Conservation (phyloP, 2,113 vertebrate species). For the Lasiurus cinereus region DNA sequence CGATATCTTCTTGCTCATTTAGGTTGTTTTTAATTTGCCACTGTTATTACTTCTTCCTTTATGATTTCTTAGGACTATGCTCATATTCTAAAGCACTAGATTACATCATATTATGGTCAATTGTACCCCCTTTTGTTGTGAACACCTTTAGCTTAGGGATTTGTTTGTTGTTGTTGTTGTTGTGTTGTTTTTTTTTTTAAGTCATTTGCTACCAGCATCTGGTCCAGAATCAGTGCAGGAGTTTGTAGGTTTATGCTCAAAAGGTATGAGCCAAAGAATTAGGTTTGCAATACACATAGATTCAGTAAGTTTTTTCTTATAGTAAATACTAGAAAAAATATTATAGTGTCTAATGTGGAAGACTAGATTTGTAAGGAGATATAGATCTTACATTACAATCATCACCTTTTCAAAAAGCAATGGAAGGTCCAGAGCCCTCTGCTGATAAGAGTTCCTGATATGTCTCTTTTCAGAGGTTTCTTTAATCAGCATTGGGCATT, state of each 20-base stretch:
- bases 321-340: background rate
- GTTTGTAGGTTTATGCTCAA: background rate
- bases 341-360: background rate
- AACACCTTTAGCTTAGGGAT: background rate
- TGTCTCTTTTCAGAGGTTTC: background rate
- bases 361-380: background rate
- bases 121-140: background rate
- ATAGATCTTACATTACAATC: background rate
- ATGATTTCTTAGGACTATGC: background rate
- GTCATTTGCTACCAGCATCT: background rate
- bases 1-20: background rate
- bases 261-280: background rate
- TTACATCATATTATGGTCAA: background rate
- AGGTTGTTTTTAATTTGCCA: background rate
- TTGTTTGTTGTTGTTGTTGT: background rate
- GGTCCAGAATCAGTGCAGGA: background rate
- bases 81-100: background rate
- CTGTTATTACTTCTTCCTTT: background rate
- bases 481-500: background rate
- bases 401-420: background rate
- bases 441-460: background rate
- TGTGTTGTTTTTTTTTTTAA: background rate
- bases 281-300: background rate
- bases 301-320: background rate
- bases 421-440: background rate